Evolutionary conservation across 2,797 vertebrate species (phyloP), one percentile per base, ranked within the genome.

Genomic region (Periparus ater): DNA sequence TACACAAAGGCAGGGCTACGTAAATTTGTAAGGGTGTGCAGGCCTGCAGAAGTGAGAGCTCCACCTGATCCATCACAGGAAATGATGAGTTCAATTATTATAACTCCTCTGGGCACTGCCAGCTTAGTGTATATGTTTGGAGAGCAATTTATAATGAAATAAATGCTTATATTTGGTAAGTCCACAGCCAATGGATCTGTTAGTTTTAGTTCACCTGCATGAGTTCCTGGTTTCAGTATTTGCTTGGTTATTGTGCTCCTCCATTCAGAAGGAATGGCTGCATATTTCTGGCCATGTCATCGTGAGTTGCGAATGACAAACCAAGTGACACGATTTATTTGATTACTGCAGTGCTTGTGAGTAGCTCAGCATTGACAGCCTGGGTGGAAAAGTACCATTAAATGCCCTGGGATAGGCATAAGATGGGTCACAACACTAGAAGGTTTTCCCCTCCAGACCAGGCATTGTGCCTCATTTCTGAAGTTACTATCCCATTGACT

Each of bases 1-100:
- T 55, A 36, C 1, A 0, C 50, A 60, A 45, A 65, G 12, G 30
- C 19, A 54, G 26, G 30, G 30, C 38, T 53, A 2, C 0, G 0
- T 66, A 38, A 22, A n/a, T 55, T 50, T 38, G 8, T 57, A 34
- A 57, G 66, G 54, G 34, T 1, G 3, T 77, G 34, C 30, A 67
- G 53, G 10, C 15, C 63, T 80, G 12, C n/a, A 54, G 50, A 65
- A 60, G 60, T 23, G 71, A n/a, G 2, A 23, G 44, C 47, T 54
- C 38, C 4, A 2, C 62, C 40, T 55, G 51, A 61, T 73, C 51
- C 0, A 0, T 72, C 27, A 2, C 53, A 42, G n/a, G 27, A 70
- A 66, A 36, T 25, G 7, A 25, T 30, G 44, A 76, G 36, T 42
- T 51, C 3, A 1, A 63, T 86, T 71, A 26, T 53, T 76, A 2